Evolutionary conservation across 2,797 vertebrate genomes (phyloP), one percentile per base, ranked within the genome.

Genomic region (Micromesistius poutassou): DNA sequence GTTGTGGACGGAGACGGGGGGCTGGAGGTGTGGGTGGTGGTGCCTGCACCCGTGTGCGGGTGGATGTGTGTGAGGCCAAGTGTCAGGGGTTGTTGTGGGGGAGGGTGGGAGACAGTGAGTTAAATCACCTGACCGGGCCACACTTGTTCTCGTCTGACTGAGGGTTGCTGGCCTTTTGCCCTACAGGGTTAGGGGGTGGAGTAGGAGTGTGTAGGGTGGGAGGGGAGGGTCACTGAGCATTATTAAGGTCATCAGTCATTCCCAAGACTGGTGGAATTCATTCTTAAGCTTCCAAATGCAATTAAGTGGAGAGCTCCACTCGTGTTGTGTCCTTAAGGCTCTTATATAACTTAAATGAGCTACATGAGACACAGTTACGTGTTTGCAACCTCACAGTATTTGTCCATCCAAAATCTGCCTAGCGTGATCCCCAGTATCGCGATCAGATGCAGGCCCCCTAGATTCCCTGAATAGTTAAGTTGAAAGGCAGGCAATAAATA

Each of bases 401-500:
- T 62, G 31, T 33, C 33, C 13, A 30, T 33, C 70, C 14, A 72
- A 72, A 30, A 77, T 30, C 30, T 72, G 5, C 40, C 71, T 25
- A 68, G 62, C 12, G 62, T 72, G 22, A 31, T 13, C 35, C 42
- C 46, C 73, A 66, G 72, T 0, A 0, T 68, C 77, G 50, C 78
- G 82, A 82, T 82, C 77, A 84, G 76, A 79, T 72, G 72, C 72
- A 79, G 74, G n/a, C 62, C 25, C 62, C 35, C 36, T 70, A 78
- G 75, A 87, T 88, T 86, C 76, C 70, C 77, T 83, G 78, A 89
- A 89, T 86, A 80, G 89, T 86, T 89, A 2, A 79, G 83, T 80
- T 88, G 77, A 91, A 89, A 89, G 85, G 62, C 81, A 77, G 78
- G 86, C 82, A 68, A 86, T 89, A 89, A 91, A 91, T 91, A 87